These are phyloP conservation scores for Ceratotherium simum DNA, from an alignment of 2,113 vertebrate species.

Conservation along the genomic window DNA sequence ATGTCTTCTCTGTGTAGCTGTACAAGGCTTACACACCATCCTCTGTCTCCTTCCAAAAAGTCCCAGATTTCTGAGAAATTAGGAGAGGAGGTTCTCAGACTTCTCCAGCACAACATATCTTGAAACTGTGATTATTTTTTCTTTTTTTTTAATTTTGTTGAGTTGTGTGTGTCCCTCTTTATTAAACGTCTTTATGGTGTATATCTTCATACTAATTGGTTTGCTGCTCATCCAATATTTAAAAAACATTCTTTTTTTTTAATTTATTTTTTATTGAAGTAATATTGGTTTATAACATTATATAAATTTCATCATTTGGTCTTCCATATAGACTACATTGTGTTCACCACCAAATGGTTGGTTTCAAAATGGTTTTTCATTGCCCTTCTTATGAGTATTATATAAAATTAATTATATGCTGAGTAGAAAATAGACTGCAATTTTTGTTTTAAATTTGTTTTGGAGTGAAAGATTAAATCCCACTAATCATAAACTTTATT, in stretches of 20 bases:
- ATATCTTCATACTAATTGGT: background rate
- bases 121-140: background rate
- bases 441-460: conserved; percentile 41
- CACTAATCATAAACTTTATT: conserved; percentile 39
- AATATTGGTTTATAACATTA: no score
- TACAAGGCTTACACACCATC: background rate
- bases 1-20: background rate
- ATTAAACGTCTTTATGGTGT: background rate
- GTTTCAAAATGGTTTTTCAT: background rate
- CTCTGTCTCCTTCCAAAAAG: background rate
- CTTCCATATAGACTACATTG: no score
- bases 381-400: background rate
- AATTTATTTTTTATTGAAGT: no score
- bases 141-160: background rate
- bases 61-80: no score
- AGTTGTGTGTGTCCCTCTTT: background rate
- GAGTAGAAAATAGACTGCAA: conserved; percentile 42
- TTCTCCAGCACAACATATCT: background rate
- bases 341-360: no score
- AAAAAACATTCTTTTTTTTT: background rate
- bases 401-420: conserved; percentile 36
- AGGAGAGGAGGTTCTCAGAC: background rate
- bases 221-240: background rate
- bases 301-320: no score
- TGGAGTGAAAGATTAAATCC: background rate